These are phyloP conservation scores for Coryphaenoides rupestris DNA, from an alignment of 2,113 vertebrate genomes.

Conservation along the genomic window DNA sequence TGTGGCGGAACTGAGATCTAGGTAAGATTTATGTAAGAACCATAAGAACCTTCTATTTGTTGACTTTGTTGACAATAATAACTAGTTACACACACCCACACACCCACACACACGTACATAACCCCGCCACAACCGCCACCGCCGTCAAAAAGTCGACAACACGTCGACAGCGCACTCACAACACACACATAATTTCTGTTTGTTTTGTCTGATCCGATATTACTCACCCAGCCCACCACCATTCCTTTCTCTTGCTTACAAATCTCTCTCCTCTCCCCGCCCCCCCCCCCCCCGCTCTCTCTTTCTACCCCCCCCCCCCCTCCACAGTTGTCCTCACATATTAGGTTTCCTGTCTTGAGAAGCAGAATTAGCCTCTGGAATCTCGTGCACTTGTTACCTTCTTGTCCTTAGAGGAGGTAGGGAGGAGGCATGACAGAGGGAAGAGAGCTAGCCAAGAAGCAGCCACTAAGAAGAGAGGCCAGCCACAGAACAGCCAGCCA, in stretches of 20 bases:
- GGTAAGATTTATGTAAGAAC: too few relatives aligned
- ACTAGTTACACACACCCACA: too few relatives aligned
- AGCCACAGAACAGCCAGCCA: constrained; percentile 12
- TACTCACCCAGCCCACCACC: constrained; percentile 11
- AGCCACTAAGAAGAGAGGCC: constrained; percentile 18
- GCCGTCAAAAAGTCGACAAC: too few relatives aligned
- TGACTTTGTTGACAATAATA: too few relatives aligned
- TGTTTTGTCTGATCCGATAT: constrained; percentile 38
- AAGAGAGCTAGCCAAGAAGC: constrained; percentile 22
- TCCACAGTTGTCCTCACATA: constrained; percentile 70
- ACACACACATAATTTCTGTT: not conserved
- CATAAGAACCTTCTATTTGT: too few relatives aligned
- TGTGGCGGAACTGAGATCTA: too few relatives aligned
- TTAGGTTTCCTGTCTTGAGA: constrained; percentile 60
- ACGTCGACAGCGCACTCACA: too few relatives aligned
- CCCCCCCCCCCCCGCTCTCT: constrained; percentile 20
- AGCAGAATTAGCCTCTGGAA: constrained; percentile 69
- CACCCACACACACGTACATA: too few relatives aligned
- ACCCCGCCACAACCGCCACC: too few relatives aligned
- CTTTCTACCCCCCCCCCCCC: constrained; percentile 31
- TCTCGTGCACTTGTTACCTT: constrained; percentile 58
- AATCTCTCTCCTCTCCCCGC: constrained; percentile 33
- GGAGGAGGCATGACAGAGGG: too few relatives aligned
- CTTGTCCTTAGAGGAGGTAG: constrained; percentile 28
- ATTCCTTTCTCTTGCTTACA: constrained; percentile 23